Evolutionary conservation across 2,113 vertebrate species (phyloP).

Genomic region (Sorex fumeus): DNA sequence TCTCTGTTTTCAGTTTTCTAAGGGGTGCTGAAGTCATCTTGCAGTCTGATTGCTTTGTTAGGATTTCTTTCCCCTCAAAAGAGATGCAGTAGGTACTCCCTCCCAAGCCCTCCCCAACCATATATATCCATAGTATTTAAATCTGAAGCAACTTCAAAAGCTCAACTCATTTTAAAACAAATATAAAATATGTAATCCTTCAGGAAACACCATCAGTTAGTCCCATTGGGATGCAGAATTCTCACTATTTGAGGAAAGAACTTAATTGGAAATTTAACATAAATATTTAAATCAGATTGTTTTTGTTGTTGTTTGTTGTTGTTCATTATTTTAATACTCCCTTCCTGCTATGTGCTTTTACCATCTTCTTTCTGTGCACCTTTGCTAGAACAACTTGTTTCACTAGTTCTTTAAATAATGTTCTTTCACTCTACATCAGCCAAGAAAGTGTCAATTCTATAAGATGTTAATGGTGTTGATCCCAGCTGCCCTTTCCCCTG

Average conservation of each 20-base stretch:
- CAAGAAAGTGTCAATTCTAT: not conserved
- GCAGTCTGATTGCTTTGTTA: slow-evolving; percentile 64
- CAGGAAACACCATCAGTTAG: not conserved
- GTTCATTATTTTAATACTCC: not conserved
- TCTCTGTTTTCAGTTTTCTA: slow-evolving; percentile 73
- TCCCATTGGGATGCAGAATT: not conserved
- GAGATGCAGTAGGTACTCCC: slow-evolving; percentile 59
- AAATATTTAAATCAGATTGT: not conserved
- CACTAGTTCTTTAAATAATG: slow-evolving; percentile 45
- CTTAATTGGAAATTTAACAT: slow-evolving; percentile 20
- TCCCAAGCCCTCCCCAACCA: slow-evolving; percentile 4
- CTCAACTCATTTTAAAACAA: slow-evolving; percentile 48
- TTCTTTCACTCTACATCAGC: not conserved
- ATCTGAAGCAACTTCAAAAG: slow-evolving; percentile 50
- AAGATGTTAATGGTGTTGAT: too few species aligned
- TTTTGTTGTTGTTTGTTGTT: not conserved
- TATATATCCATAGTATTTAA: slow-evolving; percentile 50
- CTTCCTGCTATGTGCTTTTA: slow-evolving; percentile 5
- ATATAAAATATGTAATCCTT: slow-evolving; percentile 24
- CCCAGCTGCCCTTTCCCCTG: too few species aligned
- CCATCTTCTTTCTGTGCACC: slow-evolving; percentile 17
- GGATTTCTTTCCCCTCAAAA: slow-evolving; percentile 66
- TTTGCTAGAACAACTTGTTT: slow-evolving; percentile 30
- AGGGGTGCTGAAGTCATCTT: slow-evolving; percentile 64
- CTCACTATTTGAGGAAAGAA: not conserved